Evolutionary conservation across 2,113 vertebrate species (phyloP).

Genomic region (Barnardius zonarius): DNA sequence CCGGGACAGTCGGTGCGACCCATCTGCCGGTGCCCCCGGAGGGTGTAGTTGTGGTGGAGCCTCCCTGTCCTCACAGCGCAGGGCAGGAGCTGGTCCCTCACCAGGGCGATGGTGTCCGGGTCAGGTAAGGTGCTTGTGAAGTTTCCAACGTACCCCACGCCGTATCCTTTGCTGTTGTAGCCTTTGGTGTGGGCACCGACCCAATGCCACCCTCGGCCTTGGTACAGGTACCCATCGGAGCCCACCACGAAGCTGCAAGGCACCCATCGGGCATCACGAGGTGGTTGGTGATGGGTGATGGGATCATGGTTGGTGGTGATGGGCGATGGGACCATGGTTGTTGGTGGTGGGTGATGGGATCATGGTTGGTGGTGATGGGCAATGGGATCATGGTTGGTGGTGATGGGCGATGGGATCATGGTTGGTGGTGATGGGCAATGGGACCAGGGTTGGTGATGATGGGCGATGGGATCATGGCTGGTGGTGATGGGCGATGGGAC

Average conservation of each 20-base stretch:
- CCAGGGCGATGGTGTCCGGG: constrained; percentile 60
- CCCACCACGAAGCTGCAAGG: constrained; percentile 84
- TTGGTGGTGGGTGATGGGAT: no score
- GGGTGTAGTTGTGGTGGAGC: constrained; percentile 65
- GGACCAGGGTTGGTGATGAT: no score
- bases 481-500: no score
- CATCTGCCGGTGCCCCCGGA: constrained; percentile 85
- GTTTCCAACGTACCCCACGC: constrained; percentile 83
- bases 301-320: no score
- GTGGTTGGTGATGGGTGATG: no score
- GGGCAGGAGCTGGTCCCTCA: constrained; percentile 73
- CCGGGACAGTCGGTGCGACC: constrained; percentile 81
- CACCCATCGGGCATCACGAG: background rate
- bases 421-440: no score
- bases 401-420: no score
- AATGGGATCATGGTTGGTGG: no score
- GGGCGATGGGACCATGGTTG: no score
- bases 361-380: no score
- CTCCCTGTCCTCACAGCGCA: constrained; percentile 70
- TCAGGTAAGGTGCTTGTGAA: constrained; percentile 73
- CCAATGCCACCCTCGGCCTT: constrained; percentile 87
- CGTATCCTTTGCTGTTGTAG: constrained; percentile 83
- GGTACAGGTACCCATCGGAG: constrained; percentile 85
- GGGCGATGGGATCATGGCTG: no score
- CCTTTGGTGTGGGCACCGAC: constrained; percentile 85